A percentile compares a stretch with the other conserved stretches of the same genome.
Conservation (phyloP, 37 sponge, comb jelly and placozoan species). For the Beroe ovata region DNA sequence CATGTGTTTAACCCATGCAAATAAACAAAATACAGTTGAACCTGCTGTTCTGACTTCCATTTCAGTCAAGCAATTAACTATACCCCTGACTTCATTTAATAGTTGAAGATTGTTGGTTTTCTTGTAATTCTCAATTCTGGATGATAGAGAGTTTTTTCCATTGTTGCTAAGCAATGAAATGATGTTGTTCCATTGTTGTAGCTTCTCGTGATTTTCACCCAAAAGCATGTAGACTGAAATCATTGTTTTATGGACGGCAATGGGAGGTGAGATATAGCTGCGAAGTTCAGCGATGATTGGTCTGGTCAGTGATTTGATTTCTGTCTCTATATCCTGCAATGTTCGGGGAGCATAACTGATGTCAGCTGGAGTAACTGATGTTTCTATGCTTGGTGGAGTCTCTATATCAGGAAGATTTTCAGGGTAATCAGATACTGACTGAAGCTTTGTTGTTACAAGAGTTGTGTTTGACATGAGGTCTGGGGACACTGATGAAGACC, state of each 20-base stretch:
- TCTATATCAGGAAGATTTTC: neutral
- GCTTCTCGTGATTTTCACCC: neutral
- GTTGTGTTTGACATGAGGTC: neutral
- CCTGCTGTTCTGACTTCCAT: constrained; percentile 3
- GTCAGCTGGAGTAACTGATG: neutral
- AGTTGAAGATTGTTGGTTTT: neutral
- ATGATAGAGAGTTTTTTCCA: neutral
- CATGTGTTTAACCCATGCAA: neutral
- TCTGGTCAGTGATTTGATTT: neutral
- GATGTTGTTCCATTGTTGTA: constrained; percentile 6
- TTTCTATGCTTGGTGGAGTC: neutral
- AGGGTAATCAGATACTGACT: neutral
- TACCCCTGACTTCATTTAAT: constrained; percentile 3
- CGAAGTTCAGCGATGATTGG: constrained; percentile 36
- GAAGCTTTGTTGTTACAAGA: neutral
- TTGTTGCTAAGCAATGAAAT: neutral
- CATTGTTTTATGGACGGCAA: constrained; percentile 9
- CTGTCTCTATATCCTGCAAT: neutral
- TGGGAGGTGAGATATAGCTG: constrained; percentile 22
- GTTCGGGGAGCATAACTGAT: neutral
- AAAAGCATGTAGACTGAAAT: constrained; percentile 17
- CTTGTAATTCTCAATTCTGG: neutral
- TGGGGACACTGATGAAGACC: neutral
- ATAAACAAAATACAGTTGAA: neutral
- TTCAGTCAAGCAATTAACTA: neutral